Evolutionary conservation across 2,113 vertebrate species (phyloP).

Genomic region (Falco punctatus): DNA sequence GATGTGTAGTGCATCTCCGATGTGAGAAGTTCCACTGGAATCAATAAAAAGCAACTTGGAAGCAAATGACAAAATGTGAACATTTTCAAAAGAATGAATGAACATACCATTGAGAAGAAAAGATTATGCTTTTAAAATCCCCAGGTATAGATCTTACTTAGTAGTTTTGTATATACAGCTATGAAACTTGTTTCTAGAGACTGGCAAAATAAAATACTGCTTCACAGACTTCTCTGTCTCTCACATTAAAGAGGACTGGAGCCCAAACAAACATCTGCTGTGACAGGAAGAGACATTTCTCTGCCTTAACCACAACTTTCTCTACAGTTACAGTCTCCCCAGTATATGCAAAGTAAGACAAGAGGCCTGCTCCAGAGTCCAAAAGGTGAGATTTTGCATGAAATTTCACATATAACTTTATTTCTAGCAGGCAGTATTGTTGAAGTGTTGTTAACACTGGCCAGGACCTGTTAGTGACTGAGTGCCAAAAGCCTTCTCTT

Average conservation of each 20-base stretch:
- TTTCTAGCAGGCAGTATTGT: not conserved
- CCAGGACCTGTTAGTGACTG: not conserved
- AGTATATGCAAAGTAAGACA: not conserved
- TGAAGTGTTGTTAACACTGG: not conserved
- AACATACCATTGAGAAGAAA: not conserved
- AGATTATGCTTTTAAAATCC: not conserved
- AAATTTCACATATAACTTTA: not conserved
- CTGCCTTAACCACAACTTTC: not conserved
- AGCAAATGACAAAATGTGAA: not conserved
- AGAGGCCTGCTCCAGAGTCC: not conserved
- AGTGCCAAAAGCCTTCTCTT: not conserved
- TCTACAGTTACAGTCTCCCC: not conserved
- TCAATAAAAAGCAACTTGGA: not conserved
- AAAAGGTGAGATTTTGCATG: not conserved
- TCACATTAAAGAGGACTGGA: not conserved
- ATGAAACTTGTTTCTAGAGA: not conserved
- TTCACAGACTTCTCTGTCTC: not conserved
- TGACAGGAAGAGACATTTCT: not conserved
- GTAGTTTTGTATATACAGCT: not conserved
- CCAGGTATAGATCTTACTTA: not conserved
- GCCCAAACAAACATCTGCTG: not conserved
- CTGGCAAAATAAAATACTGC: not conserved
- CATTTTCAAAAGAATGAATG: not conserved
- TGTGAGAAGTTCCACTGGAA: not conserved
- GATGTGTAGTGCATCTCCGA: too few species aligned